Evolutionary conservation across 2,113 vertebrate species (phyloP).

Genomic region (Protobothrops flavoviridis): DNA sequence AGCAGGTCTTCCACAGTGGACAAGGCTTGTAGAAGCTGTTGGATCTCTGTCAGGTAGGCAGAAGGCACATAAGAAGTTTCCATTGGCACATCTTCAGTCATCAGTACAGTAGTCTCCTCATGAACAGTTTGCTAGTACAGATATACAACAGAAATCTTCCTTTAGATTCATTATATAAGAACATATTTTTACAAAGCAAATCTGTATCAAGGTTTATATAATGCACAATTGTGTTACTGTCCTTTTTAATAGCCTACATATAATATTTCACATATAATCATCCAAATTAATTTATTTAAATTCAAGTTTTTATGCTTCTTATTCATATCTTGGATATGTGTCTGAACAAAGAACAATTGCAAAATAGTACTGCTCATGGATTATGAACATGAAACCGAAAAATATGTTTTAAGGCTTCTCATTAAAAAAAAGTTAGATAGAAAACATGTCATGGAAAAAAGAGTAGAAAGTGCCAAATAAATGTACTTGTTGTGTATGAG

Average conservation of each 20-base stretch:
- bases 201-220: background rate
- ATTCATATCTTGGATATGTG: background rate
- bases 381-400: background rate
- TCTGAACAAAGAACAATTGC: background rate
- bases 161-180: slow-evolving; percentile 64
- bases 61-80: slow-evolving; percentile 82
- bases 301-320: background rate
- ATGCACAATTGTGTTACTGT: background rate
- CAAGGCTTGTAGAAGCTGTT: slow-evolving; percentile 80
- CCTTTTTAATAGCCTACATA: background rate
- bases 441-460: background rate
- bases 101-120: slow-evolving; percentile 69
- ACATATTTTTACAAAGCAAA: background rate
- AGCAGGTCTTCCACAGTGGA: slow-evolving; percentile 87
- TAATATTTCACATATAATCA: background rate
- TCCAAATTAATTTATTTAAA: background rate
- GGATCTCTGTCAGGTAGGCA: slow-evolving; percentile 83
- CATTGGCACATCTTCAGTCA: slow-evolving; percentile 74
- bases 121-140: slow-evolving; percentile 77
- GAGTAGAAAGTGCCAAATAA: background rate
- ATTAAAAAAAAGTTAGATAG: background rate
- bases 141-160: slow-evolving; percentile 70
- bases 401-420: background rate
- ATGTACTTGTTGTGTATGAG: background rate
- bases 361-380: background rate